Base-by-base conservation (phyloP, 2,113 vertebrate genomes). In the Nothobranchius kuhntae region DNA sequence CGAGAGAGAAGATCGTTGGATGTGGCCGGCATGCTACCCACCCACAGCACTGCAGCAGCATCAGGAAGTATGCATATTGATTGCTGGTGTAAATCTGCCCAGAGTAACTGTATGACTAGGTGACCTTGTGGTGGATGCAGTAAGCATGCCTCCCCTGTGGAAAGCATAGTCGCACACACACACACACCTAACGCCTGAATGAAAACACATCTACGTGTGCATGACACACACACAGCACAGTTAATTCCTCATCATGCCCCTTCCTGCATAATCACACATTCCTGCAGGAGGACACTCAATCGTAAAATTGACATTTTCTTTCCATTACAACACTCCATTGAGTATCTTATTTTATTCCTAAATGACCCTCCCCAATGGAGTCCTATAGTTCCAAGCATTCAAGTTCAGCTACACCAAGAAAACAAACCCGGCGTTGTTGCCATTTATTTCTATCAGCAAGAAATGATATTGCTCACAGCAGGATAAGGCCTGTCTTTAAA, bases 301-400 rank as follows among this genome's bases (percentile, higher is more conserved):
- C 64, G 62, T 83, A 86, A 86, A 85, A 87, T 63, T 81, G 73
- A 55, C 68, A 82, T 87, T 88, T 87, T 81, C 57, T 78, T 73
- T 77, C 78, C 83, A 91, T 89, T 89, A 84, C 77, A 89, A 85
- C 73, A 89, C 82, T 85, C 83, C 66, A 80, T 58, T 87, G 81
- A 77, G 73, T 68, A 78, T 84, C 84, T 85, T 90, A 83, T 89
- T 89, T 85, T 73, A 70, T 80, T 76, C 61, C 63, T 65, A 82
- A 89, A 87, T 64, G 82, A 84, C 44, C 53, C 72, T 65, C 63
- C 46, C 77, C 5, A 71, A 54, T 75, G 81, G 73, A 80, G 75
- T 66, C 65, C 74, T 59, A 45, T 45, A 15, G 61, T 74, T 69
- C 12, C 53, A 70, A 78, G 77, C 80, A 64, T 82, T 81, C 65